A percentile compares a stretch with the other conserved stretches of the same genome.
Conservation (phyloP, 2,888 invertebrate genomes). For the Chironomus riparius region DNA sequence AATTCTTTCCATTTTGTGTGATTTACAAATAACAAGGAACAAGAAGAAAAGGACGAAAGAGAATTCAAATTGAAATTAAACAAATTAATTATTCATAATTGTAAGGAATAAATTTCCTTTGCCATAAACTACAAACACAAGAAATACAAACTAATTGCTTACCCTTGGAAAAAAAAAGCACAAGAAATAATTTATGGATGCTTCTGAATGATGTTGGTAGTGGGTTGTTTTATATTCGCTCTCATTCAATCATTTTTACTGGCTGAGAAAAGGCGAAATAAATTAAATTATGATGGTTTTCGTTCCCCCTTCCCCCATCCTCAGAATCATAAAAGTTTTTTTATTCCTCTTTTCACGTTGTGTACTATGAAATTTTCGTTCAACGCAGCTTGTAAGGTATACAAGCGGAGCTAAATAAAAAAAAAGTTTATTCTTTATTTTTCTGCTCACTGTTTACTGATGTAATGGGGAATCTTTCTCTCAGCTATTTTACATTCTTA, state of each 20-base stretch:
- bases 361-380: neutral
- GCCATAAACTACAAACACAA: no score
- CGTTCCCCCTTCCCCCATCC: neutral
- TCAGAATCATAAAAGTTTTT: neutral
- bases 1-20: no score
- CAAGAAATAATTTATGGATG: conserved; percentile 1
- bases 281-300: conserved; percentile 27
- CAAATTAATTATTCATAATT: no score
- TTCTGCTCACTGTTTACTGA: conserved; percentile 5
- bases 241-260: neutral
- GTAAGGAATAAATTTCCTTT: no score
- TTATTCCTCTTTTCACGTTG: neutral
- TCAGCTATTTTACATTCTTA: conserved; percentile 23
- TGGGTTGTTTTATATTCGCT: neutral
- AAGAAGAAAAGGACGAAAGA: no score
- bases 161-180: neutral
- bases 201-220: neutral
- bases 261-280: conserved; percentile 11
- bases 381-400: neutral
- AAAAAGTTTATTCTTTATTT: neutral
- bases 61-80: no score
- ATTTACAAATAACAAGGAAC: no score
- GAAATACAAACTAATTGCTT: no score
- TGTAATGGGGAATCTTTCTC: conserved; percentile 18
- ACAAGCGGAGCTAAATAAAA: neutral